Evolutionary conservation across 2,797 vertebrate genomes (phyloP).

Genomic region (Helarctos malayanus): DNA sequence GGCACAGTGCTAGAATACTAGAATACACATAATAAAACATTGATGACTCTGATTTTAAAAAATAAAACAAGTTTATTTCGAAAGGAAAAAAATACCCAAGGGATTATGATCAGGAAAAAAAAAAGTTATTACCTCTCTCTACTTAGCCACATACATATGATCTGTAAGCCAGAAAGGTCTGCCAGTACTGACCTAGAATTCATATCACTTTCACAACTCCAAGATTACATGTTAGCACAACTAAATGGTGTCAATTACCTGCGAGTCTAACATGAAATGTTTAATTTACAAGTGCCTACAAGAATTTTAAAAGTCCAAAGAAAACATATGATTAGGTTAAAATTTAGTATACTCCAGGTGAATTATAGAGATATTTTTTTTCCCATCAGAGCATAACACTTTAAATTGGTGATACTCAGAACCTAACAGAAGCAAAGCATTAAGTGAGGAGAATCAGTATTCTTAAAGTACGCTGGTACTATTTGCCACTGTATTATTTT

Average conservation of each 20-base stretch:
- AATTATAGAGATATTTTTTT: slow-evolving; percentile 40
- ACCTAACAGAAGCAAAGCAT: slow-evolving; percentile 51
- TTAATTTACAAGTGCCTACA: slow-evolving; percentile 49
- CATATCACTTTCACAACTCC: slow-evolving; percentile 65
- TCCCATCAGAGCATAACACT: slow-evolving; percentile 6
- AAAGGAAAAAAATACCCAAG: slow-evolving; percentile 63
- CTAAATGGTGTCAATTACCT: slow-evolving; percentile 68
- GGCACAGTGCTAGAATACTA: not conserved
- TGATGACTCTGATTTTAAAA: not conserved
- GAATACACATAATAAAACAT: not conserved
- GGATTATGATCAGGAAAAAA: not conserved
- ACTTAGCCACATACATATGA: not conserved
- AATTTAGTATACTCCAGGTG: slow-evolving; percentile 35
- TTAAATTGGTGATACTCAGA: slow-evolving; percentile 31
- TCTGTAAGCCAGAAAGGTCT: slow-evolving; percentile 4
- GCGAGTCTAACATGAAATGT: slow-evolving; percentile 55
- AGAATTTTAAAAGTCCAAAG: slow-evolving; percentile 43
- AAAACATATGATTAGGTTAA: slow-evolving; percentile 50
- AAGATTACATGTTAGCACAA: slow-evolving; percentile 74
- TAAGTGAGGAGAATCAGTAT: slow-evolving; percentile 37
- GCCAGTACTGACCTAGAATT: slow-evolving; percentile 61
- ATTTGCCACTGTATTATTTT: slow-evolving; percentile 50
- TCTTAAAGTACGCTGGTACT: slow-evolving; percentile 5
- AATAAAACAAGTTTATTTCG: slow-evolving; percentile 62
- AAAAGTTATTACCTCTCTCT: slow-evolving; percentile 29